phyloP scores from a whole-genome alignment of 2,113 vertebrate genomes.

The Upupa epops region DNA sequence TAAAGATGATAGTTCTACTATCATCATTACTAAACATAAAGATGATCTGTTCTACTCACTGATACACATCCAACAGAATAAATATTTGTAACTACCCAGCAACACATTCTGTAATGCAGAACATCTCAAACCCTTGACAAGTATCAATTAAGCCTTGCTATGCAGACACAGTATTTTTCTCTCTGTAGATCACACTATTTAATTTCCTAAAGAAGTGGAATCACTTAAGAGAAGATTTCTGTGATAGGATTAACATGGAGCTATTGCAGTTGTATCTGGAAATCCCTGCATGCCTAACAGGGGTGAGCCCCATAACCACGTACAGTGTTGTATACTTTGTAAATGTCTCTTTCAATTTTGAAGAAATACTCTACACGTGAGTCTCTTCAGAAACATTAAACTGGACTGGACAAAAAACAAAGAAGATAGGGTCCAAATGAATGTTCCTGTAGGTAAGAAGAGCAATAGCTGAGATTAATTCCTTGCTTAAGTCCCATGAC shows the following conservation, averaged over 20 bases:
- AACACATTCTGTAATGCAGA: not conserved
- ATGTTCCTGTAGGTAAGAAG: not conserved
- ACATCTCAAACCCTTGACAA: not conserved
- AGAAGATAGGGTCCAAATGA: not conserved
- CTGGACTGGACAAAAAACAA: not conserved
- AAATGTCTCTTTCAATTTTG: not conserved
- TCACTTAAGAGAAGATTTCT: not conserved
- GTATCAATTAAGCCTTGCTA: not conserved
- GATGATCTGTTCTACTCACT: not conserved
- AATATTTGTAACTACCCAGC: not conserved
- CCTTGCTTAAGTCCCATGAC: not conserved
- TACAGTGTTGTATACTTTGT: not conserved
- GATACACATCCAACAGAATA: not conserved
- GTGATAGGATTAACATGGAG: not conserved
- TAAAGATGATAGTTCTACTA: too few species aligned
- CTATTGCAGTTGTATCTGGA: not conserved
- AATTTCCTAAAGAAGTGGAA: not conserved
- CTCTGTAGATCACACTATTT: not conserved
- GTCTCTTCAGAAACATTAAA: not conserved
- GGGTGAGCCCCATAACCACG: not conserved
- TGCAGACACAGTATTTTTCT: not conserved
- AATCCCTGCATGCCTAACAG: not conserved
- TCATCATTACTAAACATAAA: too few species aligned
- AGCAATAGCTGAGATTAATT: not conserved
- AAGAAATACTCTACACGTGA: not conserved